Base-by-base conservation (phyloP, 1,140 invertebrate species). In the Trichoplusia ni region DNA sequence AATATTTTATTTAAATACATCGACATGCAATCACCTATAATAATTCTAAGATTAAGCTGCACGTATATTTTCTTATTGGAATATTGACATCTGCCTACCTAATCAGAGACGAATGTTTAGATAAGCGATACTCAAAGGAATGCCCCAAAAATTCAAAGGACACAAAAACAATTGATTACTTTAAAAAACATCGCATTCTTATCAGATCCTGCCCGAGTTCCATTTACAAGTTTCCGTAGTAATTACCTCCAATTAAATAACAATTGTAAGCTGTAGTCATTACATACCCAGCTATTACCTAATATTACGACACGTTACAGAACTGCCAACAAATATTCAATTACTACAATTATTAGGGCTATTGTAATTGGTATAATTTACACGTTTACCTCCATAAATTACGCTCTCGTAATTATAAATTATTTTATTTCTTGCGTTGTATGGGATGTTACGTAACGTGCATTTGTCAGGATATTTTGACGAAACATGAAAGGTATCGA, bases 251-350 rank as follows among this genome's bases (percentile, higher is more conserved):
- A 54, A 54, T 54, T 54, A 54, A 40, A 56, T 56, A 27, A 25
- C 21, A 56, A 25, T 56, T 56, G 54, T 42, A 31, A 58, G 19
- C 21, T 13, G 14, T 61, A 47, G 21, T 61, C 42, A 49, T 61
- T 37, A 49, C 35, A 16, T 40, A 44, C 54, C 54, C 54, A 8
- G n/a, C 38, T 27, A 44, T 44, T 58, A 58, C 54, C 54, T 44
- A 31, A 58, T 58, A 44, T 44, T 58, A 37, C 37, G 35, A 42
- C 38, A 42, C 53, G 16, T 60, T 35, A 61, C 58, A 35, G 42
- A 47, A 61, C 25, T 35, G 49, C 29, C 29, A 47, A 61, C 42
- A 49, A 61, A 61, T 49, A 61, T 47, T 47, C 58, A 61, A 61
- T 49, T 49, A 47, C 29, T 25, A 5, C 9, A 61, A 61, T 49